Percentiles rank a stretch among this genome's conserved stretches.
These are phyloP conservation scores for Todiramphus saurophagus DNA, from an alignment of 2,113 vertebrate genomes.

Conservation along the genomic window DNA sequence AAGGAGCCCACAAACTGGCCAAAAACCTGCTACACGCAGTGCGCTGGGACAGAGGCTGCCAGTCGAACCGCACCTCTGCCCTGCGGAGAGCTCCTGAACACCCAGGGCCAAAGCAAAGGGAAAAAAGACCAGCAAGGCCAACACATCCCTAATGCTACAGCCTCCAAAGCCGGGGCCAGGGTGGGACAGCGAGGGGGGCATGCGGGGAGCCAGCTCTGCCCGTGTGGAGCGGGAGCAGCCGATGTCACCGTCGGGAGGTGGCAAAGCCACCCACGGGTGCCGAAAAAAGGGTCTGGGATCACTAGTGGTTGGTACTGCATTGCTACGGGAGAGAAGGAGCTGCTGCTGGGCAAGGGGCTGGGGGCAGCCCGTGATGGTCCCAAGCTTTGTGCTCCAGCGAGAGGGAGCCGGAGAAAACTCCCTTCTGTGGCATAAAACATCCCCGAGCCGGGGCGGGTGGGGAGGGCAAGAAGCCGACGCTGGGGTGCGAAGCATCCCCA, in stretches of 20 bases:
- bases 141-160: background rate
- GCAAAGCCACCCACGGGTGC: background rate
- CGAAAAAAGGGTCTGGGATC: background rate
- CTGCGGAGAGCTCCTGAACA: background rate
- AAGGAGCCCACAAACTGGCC: background rate
- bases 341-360: background rate
- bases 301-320: slow-evolving; percentile 40
- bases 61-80: accelerated
- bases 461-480: background rate
- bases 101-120: background rate
- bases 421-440: background rate
- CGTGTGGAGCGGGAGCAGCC: background rate
- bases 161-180: background rate
- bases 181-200: background rate
- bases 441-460: background rate
- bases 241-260: accelerated
- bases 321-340: background rate
- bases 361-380: background rate
- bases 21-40: background rate
- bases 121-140: background rate
- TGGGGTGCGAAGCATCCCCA: background rate
- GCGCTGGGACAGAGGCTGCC: accelerated
- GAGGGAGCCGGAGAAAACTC: background rate
- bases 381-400: background rate
- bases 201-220: background rate